phyloP scores from a whole-genome alignment of 2,797 vertebrate genomes.

The Nasua narica region DNA sequence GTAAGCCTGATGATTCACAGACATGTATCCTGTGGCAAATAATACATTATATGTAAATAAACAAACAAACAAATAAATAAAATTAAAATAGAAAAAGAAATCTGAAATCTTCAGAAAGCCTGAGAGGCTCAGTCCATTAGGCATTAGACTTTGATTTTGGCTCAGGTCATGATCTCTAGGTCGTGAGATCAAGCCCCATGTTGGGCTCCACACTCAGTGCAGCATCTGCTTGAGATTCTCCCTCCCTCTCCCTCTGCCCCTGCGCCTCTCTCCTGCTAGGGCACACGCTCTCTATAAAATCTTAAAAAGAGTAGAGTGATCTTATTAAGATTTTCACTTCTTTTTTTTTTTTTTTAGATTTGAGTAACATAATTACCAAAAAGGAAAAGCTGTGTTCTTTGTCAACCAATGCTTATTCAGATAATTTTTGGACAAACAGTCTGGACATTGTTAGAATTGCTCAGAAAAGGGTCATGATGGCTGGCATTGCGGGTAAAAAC shows the following conservation, averaged over 20 bases:
- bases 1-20: too few relatives aligned
- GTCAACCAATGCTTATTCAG: not conserved
- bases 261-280: not conserved
- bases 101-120: not conserved
- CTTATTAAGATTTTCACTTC: not conserved
- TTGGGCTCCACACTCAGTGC: not conserved
- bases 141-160: not conserved
- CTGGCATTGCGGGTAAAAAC: not conserved
- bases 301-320: not conserved
- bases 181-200: not conserved
- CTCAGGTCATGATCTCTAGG: not conserved
- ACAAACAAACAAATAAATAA: too few relatives aligned
- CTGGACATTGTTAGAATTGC: not conserved
- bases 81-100: too few relatives aligned
- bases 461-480: not conserved
- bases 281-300: not conserved
- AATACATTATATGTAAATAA: too few relatives aligned
- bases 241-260: not conserved
- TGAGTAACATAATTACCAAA: not conserved
- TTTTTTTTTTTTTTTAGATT: not conserved
- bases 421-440: not conserved
- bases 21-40: too few relatives aligned
- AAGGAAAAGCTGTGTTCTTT: not conserved
- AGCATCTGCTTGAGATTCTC: not conserved
- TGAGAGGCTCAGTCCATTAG: not conserved